These are phyloP conservation scores for Eupelmus urozonus DNA, from an alignment of 2,888 invertebrate genomes.

Conservation along the genomic window DNA sequence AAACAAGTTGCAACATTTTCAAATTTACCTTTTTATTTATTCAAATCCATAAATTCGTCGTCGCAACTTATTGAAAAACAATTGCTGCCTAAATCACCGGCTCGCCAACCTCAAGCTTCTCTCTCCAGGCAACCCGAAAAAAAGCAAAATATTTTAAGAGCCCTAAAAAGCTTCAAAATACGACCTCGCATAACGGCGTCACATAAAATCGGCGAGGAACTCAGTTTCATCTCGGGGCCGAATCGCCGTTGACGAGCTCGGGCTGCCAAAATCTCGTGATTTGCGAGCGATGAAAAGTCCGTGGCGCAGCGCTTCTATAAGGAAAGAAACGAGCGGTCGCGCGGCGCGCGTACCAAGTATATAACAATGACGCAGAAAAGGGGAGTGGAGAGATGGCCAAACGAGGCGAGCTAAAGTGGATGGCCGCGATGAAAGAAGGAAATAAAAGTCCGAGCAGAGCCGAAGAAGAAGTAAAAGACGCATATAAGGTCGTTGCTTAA, in stretches of 20 bases:
- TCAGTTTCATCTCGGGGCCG: neutral
- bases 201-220: slow-evolving; percentile 7
- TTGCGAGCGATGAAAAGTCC: slow-evolving; percentile 42
- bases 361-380: slow-evolving; percentile 8
- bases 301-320: neutral
- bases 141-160: too few relatives aligned
- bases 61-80: too few relatives aligned
- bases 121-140: too few relatives aligned
- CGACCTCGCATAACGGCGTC: neutral
- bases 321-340: too few relatives aligned
- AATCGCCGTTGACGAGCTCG: neutral
- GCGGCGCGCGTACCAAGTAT: too few relatives aligned
- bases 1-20: too few relatives aligned
- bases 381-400: too few relatives aligned
- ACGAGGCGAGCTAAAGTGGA: neutral
- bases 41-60: too few relatives aligned
- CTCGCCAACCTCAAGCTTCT: too few relatives aligned
- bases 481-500: slow-evolving; percentile 24
- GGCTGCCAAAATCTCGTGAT: slow-evolving; percentile 34
- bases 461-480: neutral
- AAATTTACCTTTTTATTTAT: too few relatives aligned
- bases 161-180: slow-evolving; percentile 12
- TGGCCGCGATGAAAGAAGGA: neutral
- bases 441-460: neutral
- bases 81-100: too few relatives aligned